Percentiles rank a stretch among this genome's conserved stretches.
Conservation (phyloP, 2,113 vertebrate genomes). For the Falco punctatus region DNA sequence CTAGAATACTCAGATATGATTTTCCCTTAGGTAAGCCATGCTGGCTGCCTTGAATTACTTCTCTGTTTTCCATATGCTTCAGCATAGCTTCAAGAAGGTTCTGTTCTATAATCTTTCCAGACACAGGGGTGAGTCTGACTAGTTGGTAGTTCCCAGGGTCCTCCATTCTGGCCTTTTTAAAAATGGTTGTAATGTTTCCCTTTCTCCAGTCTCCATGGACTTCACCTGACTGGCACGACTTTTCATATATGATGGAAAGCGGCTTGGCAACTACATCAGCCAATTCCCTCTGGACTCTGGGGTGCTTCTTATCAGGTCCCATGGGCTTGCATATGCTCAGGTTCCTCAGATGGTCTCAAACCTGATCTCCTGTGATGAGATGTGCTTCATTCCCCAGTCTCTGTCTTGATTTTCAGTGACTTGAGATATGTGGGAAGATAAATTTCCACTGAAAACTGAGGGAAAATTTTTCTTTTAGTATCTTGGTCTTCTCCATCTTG, state of each 20-base stretch:
- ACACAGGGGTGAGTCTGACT: too few species aligned
- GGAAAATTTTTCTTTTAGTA: fast-evolving
- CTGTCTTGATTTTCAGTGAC: neutral
- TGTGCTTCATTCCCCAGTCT: neutral
- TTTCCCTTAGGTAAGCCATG: too few species aligned
- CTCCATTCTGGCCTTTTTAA: neutral
- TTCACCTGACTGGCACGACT: neutral
- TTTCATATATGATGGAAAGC: neutral
- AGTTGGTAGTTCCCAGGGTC: neutral
- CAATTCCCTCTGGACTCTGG: too few species aligned
- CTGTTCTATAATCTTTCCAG: too few species aligned
- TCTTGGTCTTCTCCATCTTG: fast-evolving
- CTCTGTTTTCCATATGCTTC: too few species aligned
- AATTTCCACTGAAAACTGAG: neutral
- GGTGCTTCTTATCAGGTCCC: fast-evolving
- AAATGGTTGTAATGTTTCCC: neutral
- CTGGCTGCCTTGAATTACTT: too few species aligned
- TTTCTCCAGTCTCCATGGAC: neutral
- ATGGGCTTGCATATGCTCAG: fast-evolving
- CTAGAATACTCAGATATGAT: too few species aligned
- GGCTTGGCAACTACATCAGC: neutral
- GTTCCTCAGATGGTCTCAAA: neutral
- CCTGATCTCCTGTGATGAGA: neutral
- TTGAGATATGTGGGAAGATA: neutral
- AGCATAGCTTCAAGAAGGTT: too few species aligned